Evolutionary conservation across 2,888 invertebrate genomes (phyloP).

Genomic region (Ochropacha duplaris): DNA sequence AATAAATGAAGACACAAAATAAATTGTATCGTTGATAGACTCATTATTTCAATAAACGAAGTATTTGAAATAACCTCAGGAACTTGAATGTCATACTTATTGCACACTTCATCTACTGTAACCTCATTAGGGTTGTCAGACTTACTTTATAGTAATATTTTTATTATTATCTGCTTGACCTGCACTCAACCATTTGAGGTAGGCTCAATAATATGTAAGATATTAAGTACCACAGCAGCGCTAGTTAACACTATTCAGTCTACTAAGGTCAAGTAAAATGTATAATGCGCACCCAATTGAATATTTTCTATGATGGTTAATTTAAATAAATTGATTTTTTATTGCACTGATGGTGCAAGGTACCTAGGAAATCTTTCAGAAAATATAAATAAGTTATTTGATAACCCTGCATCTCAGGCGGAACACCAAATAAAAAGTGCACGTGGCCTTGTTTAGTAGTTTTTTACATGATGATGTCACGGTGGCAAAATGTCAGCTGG

Average conservation of each 20-base stretch:
- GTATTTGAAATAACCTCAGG: not conserved
- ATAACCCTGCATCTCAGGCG: not conserved
- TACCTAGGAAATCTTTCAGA: not conserved
- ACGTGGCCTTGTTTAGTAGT: conserved; percentile 14
- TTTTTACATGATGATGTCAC: conserved; percentile 19
- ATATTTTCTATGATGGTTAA: too few relatives aligned
- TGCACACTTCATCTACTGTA: not conserved
- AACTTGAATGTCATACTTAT: not conserved
- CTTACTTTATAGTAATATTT: not conserved
- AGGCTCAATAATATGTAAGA: too few relatives aligned
- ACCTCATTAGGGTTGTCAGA: not conserved
- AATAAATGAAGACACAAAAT: not conserved
- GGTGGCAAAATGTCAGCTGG: conserved; percentile 3
- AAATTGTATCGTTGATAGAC: not conserved
- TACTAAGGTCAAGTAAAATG: too few relatives aligned
- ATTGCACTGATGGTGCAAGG: too few relatives aligned
- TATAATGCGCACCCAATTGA: too few relatives aligned
- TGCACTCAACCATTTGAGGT: too few relatives aligned
- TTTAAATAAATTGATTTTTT: too few relatives aligned
- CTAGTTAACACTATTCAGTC: too few relatives aligned
- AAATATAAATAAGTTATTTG: not conserved
- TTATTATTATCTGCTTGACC: not conserved
- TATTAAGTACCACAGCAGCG: too few relatives aligned
- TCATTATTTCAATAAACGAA: too few relatives aligned
- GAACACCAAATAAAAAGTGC: conserved; percentile 1